Evolutionary conservation across 2,888 invertebrate species (phyloP).

Genomic region (Cacoxenus indagator): DNA sequence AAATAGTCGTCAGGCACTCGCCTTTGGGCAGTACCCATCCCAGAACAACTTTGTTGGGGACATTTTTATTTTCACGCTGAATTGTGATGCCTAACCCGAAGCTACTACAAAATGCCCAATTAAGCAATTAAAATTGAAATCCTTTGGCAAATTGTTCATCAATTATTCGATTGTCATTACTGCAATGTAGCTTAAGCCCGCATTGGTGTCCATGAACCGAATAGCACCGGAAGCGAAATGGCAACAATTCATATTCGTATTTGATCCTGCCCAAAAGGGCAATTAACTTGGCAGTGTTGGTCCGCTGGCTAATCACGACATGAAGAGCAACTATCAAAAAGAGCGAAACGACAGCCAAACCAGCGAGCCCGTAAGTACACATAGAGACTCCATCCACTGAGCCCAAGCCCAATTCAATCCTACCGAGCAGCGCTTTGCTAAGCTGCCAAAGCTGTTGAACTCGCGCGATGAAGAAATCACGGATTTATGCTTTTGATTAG

Average conservation of each 20-base stretch:
- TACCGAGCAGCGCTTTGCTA: too few relatives aligned
- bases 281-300: constrained; percentile 18
- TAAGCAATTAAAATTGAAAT: too few relatives aligned
- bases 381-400: not conserved
- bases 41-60: too few relatives aligned
- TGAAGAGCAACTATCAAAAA: not conserved
- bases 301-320: not conserved
- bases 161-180: not conserved
- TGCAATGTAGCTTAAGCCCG: not conserved
- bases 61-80: too few relatives aligned
- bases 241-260: not conserved
- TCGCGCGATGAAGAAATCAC: constrained; percentile 1
- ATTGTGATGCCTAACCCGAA: too few relatives aligned
- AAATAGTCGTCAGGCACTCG: too few relatives aligned
- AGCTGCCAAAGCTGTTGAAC: too few relatives aligned
- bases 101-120: too few relatives aligned
- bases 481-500: constrained; percentile 16
- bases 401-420: too few relatives aligned
- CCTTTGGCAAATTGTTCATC: too few relatives aligned
- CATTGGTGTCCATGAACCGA: not conserved
- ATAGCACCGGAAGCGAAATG: not conserved
- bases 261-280: not conserved
- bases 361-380: too few relatives aligned
- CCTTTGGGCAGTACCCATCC: too few relatives aligned
- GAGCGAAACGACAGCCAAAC: not conserved